Evolutionary conservation across 2,113 vertebrate genomes (phyloP), one percentile per base, ranked within the genome.

Genomic region (Conger conger): DNA sequence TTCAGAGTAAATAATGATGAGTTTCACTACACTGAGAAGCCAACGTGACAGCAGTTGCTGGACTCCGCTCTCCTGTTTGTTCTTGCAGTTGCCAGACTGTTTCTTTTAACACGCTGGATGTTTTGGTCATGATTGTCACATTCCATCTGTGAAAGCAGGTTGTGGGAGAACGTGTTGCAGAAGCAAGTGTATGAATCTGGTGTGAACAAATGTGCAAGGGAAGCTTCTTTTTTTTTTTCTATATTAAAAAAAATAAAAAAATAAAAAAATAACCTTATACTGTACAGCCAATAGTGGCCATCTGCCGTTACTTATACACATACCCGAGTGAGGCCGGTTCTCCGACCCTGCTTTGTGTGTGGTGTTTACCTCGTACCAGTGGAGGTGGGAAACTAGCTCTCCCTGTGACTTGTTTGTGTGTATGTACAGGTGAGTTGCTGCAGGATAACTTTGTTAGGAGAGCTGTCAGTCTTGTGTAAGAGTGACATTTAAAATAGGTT

Each of bases 151-250:
- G 33, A 40, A 35, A 84, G 83, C 53, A 78, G 76, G 53, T 84
- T 63, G 53, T n/a, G 30, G 82, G 68, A 83, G 82, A 53, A 23
- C 45, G 68, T 23, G n/a, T 83, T 77, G 68, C 82, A 33, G 68
- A 77, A 83, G 63, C 38, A 16, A 23, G 42, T 77, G 35, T 77
- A 40, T 50, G 27, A 53, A 77, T 77, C n/a, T 33, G 6, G 68
- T 40, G 11, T 77, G 82, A 33, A 77, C 17, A 5, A 8, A 77
- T 50, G 68, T 53, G 23, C 40, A 11, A 17, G 42, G 79, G 45
- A 30, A 37, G 20, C 15, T 38, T 36, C 20, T 20, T 79, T 79
- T 17, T n/a, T 36, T 78, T 6, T 18, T 23, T 73, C 63, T 6
- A 1, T 30, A 11, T 30, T n/a, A n/a, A n/a, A 4, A n/a, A 63